These are phyloP conservation scores for Syngnathus scovelli DNA, from an alignment of 2,113 vertebrate genomes.

Conservation along the genomic window DNA sequence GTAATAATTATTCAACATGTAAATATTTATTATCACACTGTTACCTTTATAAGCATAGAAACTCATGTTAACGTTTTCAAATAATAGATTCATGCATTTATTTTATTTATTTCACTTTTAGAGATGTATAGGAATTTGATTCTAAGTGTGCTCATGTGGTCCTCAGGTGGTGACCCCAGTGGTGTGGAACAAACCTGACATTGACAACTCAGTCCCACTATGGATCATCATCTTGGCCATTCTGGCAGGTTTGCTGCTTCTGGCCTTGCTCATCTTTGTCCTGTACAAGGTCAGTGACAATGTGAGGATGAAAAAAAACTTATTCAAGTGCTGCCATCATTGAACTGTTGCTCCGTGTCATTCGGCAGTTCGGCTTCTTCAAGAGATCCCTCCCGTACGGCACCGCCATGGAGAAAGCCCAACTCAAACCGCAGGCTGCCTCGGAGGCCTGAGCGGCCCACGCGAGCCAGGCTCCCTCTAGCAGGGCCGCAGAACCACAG, in stretches of 20 bases:
- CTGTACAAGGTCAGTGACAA: slow-evolving; percentile 80
- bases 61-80: too few species aligned
- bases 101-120: too few species aligned
- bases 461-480: background rate
- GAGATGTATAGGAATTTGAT: background rate
- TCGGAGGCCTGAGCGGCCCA: slow-evolving; percentile 79
- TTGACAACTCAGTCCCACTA: slow-evolving; percentile 76
- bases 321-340: background rate
- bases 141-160: slow-evolving; percentile 7
- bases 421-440: slow-evolving; percentile 89
- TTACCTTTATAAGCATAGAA: too few species aligned
- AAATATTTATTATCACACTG: too few species aligned
- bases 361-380: slow-evolving; percentile 85
- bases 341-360: background rate
- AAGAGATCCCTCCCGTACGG: slow-evolving; percentile 86
- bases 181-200: slow-evolving; percentile 83
- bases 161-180: slow-evolving; percentile 78
- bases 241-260: slow-evolving; percentile 82
- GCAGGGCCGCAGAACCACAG: slow-evolving; percentile 31
- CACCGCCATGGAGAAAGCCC: slow-evolving; percentile 92
- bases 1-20: too few species aligned
- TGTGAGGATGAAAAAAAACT: background rate
- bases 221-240: slow-evolving; percentile 91
- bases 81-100: too few species aligned
- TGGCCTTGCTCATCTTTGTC: slow-evolving; percentile 86